A percentile compares a stretch with the other conserved stretches of the same genome.
These are phyloP conservation scores for Nomada flava DNA, from an alignment of 2,888 invertebrate species.

Conservation along the genomic window DNA sequence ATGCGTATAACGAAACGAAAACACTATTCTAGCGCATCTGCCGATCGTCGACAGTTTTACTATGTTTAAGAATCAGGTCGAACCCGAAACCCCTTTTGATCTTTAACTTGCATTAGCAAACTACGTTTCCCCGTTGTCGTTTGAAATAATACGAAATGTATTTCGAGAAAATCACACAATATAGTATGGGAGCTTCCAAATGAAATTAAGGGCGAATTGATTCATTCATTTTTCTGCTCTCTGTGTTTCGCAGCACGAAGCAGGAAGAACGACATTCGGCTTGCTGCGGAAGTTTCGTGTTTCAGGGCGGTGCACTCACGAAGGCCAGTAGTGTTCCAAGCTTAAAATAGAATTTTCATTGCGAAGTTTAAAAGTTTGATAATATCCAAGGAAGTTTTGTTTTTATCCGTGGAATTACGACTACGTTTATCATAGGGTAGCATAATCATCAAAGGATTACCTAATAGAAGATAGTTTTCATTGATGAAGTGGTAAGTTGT, in stretches of 20 bases:
- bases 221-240: constrained; percentile 22
- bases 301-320: constrained; percentile 70
- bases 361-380: constrained; percentile 22
- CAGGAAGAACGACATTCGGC: constrained; percentile 72
- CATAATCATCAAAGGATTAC: neutral
- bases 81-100: neutral
- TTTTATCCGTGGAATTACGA: neutral
- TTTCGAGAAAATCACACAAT: neutral
- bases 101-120: neutral
- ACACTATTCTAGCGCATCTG: constrained; percentile 40
- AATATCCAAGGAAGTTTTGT: neutral
- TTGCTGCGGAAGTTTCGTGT: constrained; percentile 79
- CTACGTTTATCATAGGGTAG: neutral
- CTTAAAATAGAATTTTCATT: constrained; percentile 52
- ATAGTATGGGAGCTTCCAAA: too few relatives aligned
- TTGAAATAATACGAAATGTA: neutral
- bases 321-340: constrained; percentile 42
- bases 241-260: constrained; percentile 14
- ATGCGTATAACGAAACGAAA: constrained; percentile 32
- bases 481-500: neutral
- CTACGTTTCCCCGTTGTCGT: neutral
- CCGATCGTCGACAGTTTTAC: constrained; percentile 10
- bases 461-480: neutral
- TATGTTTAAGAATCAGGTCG: constrained; percentile 6
- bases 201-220: neutral